Evolutionary conservation across 2,888 invertebrate genomes (phyloP), one percentile per base, ranked within the genome.

Genomic region (Imbricaverruca yamaguchii): DNA sequence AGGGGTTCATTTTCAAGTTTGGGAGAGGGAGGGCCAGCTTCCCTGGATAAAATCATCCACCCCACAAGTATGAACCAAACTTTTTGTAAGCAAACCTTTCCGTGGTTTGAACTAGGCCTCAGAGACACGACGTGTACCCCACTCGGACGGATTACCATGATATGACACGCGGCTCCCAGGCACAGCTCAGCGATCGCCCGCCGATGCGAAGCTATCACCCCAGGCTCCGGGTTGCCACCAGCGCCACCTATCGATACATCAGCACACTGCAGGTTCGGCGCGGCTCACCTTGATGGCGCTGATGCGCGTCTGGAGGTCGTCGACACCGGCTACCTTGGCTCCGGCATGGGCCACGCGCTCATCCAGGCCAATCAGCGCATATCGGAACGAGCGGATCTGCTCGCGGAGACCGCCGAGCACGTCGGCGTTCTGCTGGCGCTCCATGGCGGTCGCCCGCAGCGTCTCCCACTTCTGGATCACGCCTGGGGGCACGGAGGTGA

Each of bases 401-500:
- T 81, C 81, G 57, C 83, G 84, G 59, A 83, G 80, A n/a, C 82
- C 82, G 83, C 83, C 85, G 84, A 84, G 85, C 84, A 86, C 86
- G 85, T 84, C 85, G 84, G 82, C 85, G 80, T 81, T 87, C 84
- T 86, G 86, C 84, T 87, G 87, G 13, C 86, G 85, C 82, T 88
- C 88, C 81, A 88, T 87, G 12, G 87, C 86, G 80, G 87, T 86
- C 55, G 88, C 87, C 85, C 89, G 89, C 81, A 90, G 86, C 80
- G 87, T 86, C 85, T 89, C 89, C 90, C 90, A 88, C 86, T 88
- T 86, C 85, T 87, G 86, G 84, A 89, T 86, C 85, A 90, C 85
- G 85, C 89, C 88, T 90, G 87, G 74, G 87, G 85, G 74, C 81
- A 39, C 39, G 39, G 39, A 39, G 39, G 39, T 39, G 39, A 1